Evolutionary conservation across 2,888 invertebrate species (phyloP).

Genomic region (Synanthedon vespiformis): DNA sequence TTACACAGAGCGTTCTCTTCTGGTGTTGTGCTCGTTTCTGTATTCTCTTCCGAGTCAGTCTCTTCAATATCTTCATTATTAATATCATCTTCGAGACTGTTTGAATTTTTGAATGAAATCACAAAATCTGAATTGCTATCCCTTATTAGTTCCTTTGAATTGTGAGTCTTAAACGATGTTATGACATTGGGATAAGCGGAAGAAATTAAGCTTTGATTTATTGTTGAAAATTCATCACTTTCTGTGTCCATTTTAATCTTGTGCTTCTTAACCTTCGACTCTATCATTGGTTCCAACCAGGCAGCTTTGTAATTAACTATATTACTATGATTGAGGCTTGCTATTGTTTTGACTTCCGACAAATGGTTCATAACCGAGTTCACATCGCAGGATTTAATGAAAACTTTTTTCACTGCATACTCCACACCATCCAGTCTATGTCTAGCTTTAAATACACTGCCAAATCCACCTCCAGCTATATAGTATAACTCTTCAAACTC

Average conservation of each 20-base stretch:
- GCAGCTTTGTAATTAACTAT: slow-evolving; percentile 87
- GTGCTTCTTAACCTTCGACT: slow-evolving; percentile 42
- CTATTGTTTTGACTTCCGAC: slow-evolving; percentile 84
- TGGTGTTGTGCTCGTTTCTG: slow-evolving; percentile 23
- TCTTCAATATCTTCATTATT: slow-evolving; percentile 30
- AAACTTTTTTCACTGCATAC: slow-evolving; percentile 85
- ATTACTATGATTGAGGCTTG: slow-evolving; percentile 81
- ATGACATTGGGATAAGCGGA: slow-evolving; percentile 50
- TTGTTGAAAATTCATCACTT: slow-evolving; percentile 35
- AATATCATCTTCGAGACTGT: slow-evolving; percentile 33
- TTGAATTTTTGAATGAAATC: slow-evolving; percentile 52
- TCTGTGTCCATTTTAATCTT: slow-evolving; percentile 46
- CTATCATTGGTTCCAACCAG: slow-evolving; percentile 79
- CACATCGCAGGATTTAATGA: slow-evolving; percentile 73
- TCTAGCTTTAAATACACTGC: slow-evolving; percentile 79
- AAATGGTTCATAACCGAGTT: slow-evolving; percentile 75
- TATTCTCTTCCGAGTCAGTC: slow-evolving; percentile 38
- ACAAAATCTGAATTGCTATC: slow-evolving; percentile 50
- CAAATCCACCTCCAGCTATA: slow-evolving; percentile 82
- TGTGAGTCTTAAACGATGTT: slow-evolving; percentile 59
- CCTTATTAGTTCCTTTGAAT: slow-evolving; percentile 49
- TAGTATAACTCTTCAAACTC: slow-evolving; percentile 79
- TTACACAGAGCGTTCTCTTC: slow-evolving; percentile 48
- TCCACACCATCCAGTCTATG: slow-evolving; percentile 81
- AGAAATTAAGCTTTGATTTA: slow-evolving; percentile 31